A percentile compares a stretch with the other conserved stretches of the same genome.
phyloP scores from a whole-genome alignment of 2,888 invertebrate genomes.

The Meganola albula region DNA sequence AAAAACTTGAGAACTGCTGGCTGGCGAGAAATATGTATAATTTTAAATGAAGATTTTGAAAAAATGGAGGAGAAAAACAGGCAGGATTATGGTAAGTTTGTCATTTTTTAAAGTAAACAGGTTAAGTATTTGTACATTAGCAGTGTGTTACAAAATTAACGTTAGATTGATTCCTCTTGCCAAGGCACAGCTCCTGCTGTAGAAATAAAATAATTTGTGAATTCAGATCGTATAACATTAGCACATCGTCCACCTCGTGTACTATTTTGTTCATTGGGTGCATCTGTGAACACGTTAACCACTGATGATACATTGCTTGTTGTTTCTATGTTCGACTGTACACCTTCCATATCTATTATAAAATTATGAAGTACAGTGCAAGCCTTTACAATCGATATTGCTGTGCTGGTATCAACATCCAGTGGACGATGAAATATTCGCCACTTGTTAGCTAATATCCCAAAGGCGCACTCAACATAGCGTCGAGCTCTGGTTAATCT shows the following conservation, averaged over 20 bases:
- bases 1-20: slow-evolving; percentile 13
- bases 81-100: slow-evolving; percentile 16
- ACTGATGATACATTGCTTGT: slow-evolving; percentile 19
- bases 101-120: slow-evolving; percentile 13
- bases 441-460: slow-evolving; percentile 31
- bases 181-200: slow-evolving; percentile 18
- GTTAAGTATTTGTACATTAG: slow-evolving; percentile 13
- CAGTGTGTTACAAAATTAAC: slow-evolving; percentile 15
- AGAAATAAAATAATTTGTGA: slow-evolving; percentile 6
- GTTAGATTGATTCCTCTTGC: slow-evolving; percentile 19
- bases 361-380: slow-evolving; percentile 26
- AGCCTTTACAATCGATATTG: slow-evolving; percentile 30
- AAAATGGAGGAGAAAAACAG: slow-evolving; percentile 11
- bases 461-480: slow-evolving; percentile 24
- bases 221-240: slow-evolving; percentile 20
- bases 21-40: slow-evolving; percentile 16
- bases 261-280: slow-evolving; percentile 19
- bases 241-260: slow-evolving; percentile 21
- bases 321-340: slow-evolving; percentile 16
- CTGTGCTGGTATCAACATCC: slow-evolving; percentile 27
- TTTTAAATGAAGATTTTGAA: slow-evolving; percentile 12
- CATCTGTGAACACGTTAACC: slow-evolving; percentile 19
- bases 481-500: slow-evolving; percentile 23
- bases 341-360: slow-evolving; percentile 16
- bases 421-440: slow-evolving; percentile 18